Evolutionary conservation across 2,113 vertebrate genomes (phyloP), one percentile per base, ranked within the genome.

Genomic region (Desmodus rotundus): DNA sequence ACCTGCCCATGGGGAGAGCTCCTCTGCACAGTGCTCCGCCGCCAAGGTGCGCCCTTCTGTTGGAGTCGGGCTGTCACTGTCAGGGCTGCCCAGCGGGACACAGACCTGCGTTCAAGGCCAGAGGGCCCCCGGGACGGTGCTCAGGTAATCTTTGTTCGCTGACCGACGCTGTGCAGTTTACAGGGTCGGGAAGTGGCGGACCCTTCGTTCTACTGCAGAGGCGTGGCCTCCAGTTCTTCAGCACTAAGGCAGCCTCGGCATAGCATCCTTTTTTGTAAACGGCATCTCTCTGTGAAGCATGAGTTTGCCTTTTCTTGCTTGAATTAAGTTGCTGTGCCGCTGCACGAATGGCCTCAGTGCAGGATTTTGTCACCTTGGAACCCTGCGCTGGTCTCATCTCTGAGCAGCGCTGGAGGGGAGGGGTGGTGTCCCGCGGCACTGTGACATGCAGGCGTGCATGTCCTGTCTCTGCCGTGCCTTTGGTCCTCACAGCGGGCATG

Each of bases 241-340:
- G 20, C 56, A 17, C 33, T 67, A 6, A 26, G 65, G 20, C 15
- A 38, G 14, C 7, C 0, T 47, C 56, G 50, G 19, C 4, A 4
- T 33, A 20, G 10, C 13, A 1, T 63, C 3, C 0, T 31, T 38
- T 61, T 36, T 36, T 0, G 0, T 54, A 11, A 45, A 33, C 33
- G n/a, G 15, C 22, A 28, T 2, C 14, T 84, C 56, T 70, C 33
- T 28, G 56, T 54, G 56, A 74, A 50, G 47, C 38, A 2, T 28
- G 7, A 15, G 3, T 83, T 91, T 50, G 54, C 58, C 36, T 72
- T 47, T 41, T 95, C 68, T 83, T 83, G 14, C 6, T 90, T 41
- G 33, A 26, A 9, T 56, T 24, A 26, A 33, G 9, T 61, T 45
- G 16, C 26, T 63, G 1, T 78, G 67, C 45, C 43, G 2, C 85